Base-by-base conservation (phyloP, 2,888 invertebrate species). In the Rotaria sp. region DNA sequence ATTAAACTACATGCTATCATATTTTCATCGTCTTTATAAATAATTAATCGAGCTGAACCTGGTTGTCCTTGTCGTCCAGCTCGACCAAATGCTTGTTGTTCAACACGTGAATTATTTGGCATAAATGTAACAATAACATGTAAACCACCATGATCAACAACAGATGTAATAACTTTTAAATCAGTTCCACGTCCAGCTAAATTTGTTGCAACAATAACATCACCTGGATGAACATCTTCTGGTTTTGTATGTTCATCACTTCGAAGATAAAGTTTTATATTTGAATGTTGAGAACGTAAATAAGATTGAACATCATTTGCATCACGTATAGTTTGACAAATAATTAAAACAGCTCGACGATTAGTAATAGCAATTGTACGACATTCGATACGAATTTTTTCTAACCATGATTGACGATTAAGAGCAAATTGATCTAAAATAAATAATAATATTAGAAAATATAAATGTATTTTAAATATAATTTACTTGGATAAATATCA, bases 51-150 rank as follows among this genome's bases (percentile, higher is more conserved):
- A 21, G 84, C 87, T 38, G 87, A 84, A 13, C 88, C 88, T 15
- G 75, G 84, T 55, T 86, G 87, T n/a, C 88, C 88, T 59, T 88
- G 85, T 55, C 88, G 59, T 48, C 86, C 88, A 41, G 86, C 84
- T 59, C 88, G 35, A 13, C 88, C 88, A 86, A 88, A 88, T 38
- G 87, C 87, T 57, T 88, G 88, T 26, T 87, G 80, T 85, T 88
- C 87, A 1, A 88, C 85, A 35, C 88, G 35, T 4, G 45, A n/a
- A 84, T 88, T 88, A 18, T 24, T 38, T 41, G 88, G 88, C 26
- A 88, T 38, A 87, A 88, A 88, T 13, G 87, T 87, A 13, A 88
- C 55, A 24, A 88, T 30, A 4, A 88, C 88, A 67, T 87, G 87
- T 50, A 88, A 84, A 52, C 88, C 88, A 35, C 88, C 88, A 35